Conservation (phyloP, 2,113 vertebrate genomes). For the Mormoops blainvillei region DNA sequence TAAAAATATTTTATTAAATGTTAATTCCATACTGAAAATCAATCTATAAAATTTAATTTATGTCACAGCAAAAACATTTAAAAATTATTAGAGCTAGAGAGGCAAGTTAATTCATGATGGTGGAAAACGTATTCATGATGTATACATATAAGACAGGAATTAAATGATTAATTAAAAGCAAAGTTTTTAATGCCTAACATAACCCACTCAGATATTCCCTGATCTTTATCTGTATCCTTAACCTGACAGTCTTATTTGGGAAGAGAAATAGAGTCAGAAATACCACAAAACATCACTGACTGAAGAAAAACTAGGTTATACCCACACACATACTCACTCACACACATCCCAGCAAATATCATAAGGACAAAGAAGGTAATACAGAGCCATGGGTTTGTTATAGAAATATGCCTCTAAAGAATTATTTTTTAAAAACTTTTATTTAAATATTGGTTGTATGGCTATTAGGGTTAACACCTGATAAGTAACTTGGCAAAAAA, state of each 20-base stretch:
- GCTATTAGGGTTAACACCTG: not conserved
- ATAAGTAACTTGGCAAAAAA: not conserved
- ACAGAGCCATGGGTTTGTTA: not conserved
- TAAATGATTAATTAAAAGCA: not conserved
- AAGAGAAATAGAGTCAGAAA: conserved; percentile 2
- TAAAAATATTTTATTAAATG: not conserved
- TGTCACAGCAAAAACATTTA: not conserved
- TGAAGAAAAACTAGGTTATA: not conserved
- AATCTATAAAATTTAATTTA: not conserved
- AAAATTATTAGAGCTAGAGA: not conserved
- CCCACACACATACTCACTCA: not conserved
- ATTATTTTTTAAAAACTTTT: not conserved
- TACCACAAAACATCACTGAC: not conserved
- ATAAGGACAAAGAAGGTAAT: not conserved
- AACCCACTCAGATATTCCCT: not conserved
- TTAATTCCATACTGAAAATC: conserved; percentile 15
- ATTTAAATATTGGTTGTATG: not conserved
- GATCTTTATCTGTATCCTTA: conserved; percentile 9
- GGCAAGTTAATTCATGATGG: not conserved
- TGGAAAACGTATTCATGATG: not conserved
- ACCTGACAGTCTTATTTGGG: not conserved
- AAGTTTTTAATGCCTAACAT: not conserved
- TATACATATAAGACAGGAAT: not conserved
- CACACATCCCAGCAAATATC: not conserved
- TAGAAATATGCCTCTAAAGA: conserved; percentile 23